Evolutionary conservation across 2,797 vertebrate species (phyloP).

Genomic region (Coilia nasus): DNA sequence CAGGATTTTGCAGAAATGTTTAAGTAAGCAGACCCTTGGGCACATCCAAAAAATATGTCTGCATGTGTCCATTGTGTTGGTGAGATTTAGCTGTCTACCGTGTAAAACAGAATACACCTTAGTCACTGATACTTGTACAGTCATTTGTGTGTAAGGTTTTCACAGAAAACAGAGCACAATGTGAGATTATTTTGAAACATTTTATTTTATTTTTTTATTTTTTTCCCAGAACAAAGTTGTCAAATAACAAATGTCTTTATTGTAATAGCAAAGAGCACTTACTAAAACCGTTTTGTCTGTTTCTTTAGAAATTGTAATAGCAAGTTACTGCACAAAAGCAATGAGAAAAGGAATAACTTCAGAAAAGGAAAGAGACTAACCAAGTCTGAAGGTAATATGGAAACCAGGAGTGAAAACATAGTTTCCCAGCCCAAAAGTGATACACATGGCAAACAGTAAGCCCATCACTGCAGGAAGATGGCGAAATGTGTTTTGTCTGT

Average conservation of each 20-base stretch:
- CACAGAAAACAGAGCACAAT: background rate
- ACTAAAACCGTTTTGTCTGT: constrained; percentile 43
- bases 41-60: background rate
- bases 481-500: background rate
- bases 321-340: constrained; percentile 37
- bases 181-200: constrained; percentile 32
- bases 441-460: background rate
- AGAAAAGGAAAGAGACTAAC: background rate
- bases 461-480: background rate
- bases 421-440: background rate
- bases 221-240: constrained; percentile 44
- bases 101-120: too few relatives aligned
- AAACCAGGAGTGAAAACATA: background rate
- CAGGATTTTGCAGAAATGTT: background rate
- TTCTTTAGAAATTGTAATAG: constrained; percentile 46
- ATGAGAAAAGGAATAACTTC: constrained; percentile 25
- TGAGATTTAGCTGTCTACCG: background rate
- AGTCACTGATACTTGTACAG: too few relatives aligned
- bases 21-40: background rate
- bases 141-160: background rate
- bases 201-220: constrained; percentile 43
- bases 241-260: constrained; percentile 49
- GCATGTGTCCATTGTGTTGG: background rate
- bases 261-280: constrained; percentile 41
- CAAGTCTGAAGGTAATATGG: background rate